Evolutionary conservation across 2,888 invertebrate genomes (phyloP), one percentile per base, ranked within the genome.

Genomic region (Scaptomyza reducta): DNA sequence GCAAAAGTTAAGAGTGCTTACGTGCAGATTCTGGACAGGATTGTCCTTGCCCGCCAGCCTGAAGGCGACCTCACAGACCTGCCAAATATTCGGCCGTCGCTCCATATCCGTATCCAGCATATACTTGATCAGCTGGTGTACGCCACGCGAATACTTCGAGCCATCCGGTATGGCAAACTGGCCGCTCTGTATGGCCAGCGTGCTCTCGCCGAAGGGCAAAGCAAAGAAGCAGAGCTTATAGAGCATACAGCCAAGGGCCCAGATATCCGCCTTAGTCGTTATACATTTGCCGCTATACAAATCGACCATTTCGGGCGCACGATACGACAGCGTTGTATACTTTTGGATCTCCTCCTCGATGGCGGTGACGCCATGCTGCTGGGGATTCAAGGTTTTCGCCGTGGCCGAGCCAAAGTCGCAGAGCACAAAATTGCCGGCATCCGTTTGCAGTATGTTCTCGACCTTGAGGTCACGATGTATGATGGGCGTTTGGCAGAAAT

Each of bases 341-440:
- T 96, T 94, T 91, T 96, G 95, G 74, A 97, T 95, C 92, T 97
- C 97, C 84, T 97, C 96, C 89, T 96, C 96, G n/a, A 96, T 95
- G 18, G 92, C 90, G 18, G 94, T 92, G 10, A 94, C 95, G 50
- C 95, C 95, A 84, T 95, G 95, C 68, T 93, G 93, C 62, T 92
- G 92, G 1, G 95, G 94, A 92, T 95, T 95, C 67, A 96, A 92
- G 74, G 95, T 92, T 89, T 96, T 95, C 33, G 95, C 96, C n/a
- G 97, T 98, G 14, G 97, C 97, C 77, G 97, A 97, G 44, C 98
- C 98, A 93, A 98, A 98, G 93, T 98, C 98, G 93, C 98, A 98
- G 44, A 98, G 93, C 47, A 98, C 96, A 92, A 95, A 97, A 91
- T 95, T 94, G 42, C 96, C 96, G 79, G 93, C 93, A 88, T 96